Conservation (phyloP, 2,113 vertebrate genomes). For the Tyrannus savana region DNA sequence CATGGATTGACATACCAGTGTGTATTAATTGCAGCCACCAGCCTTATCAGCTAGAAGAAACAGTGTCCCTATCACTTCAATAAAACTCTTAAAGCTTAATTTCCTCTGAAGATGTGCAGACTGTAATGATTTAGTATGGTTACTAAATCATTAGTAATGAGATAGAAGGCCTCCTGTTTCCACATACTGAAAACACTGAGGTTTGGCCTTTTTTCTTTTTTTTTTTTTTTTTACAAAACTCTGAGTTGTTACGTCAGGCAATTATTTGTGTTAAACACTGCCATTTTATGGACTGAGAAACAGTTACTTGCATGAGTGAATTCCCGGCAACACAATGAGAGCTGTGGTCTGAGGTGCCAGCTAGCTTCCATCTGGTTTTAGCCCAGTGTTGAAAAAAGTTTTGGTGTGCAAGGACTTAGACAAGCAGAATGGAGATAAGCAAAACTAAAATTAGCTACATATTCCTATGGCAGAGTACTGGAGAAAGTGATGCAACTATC, state of each 20-base stretch:
- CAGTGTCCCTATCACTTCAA: neutral
- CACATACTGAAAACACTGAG: neutral
- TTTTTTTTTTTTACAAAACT: neutral
- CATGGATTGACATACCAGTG: neutral
- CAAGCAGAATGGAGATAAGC: neutral
- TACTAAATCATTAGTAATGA: neutral
- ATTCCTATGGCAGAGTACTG: neutral
- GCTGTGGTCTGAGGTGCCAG: neutral
- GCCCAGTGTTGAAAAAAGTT: neutral
- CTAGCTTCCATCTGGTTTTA: neutral
- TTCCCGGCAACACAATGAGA: neutral
- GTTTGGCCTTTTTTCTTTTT: too few species aligned
- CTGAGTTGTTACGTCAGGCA: neutral
- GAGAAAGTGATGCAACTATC: neutral
- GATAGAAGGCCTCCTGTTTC: neutral
- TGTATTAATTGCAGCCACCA: neutral
- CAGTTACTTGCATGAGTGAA: neutral
- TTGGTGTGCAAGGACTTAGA: neutral
- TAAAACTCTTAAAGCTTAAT: neutral
- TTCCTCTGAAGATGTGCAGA: neutral
- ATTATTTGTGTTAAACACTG: neutral
- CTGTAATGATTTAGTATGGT: neutral
- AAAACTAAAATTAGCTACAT: neutral
- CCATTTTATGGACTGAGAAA: neutral
- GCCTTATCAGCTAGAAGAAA: neutral